These are phyloP conservation scores for Podotricha telesiphe DNA, from an alignment of 2,888 invertebrate genomes.

Conservation along the genomic window DNA sequence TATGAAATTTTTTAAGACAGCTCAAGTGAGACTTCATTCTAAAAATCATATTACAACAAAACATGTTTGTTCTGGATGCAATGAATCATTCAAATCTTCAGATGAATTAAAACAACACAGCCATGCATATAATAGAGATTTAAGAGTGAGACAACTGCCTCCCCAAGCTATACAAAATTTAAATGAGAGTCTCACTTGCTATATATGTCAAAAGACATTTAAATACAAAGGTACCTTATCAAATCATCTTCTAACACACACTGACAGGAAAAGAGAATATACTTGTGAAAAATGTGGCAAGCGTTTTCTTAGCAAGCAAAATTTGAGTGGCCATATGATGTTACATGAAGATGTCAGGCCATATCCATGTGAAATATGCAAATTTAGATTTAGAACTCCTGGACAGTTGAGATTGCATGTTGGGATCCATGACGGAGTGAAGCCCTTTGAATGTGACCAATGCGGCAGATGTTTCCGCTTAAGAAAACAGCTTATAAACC, in stretches of 20 bases:
- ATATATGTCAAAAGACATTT: conserved; percentile 62
- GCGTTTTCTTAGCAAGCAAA: conserved; percentile 58
- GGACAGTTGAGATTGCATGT: conserved; percentile 66
- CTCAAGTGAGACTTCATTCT: conserved; percentile 52
- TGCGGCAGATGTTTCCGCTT: conserved; percentile 82
- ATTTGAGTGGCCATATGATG: conserved; percentile 57
- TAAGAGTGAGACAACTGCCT: conserved; percentile 48
- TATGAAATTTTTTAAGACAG: conserved; percentile 50
- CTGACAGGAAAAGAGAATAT: conserved; percentile 64
- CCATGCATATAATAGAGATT: conserved; percentile 53
- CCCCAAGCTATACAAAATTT: conserved; percentile 41
- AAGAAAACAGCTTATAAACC: conserved; percentile 88
- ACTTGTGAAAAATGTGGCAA: conserved; percentile 70
- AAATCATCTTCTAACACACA: conserved; percentile 84
- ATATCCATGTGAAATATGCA: conserved; percentile 67
- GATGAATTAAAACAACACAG: conserved; percentile 58
- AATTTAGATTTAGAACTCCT: conserved; percentile 55
- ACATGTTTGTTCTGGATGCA: conserved; percentile 62
- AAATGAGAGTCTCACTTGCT: conserved; percentile 56
- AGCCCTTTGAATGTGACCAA: conserved; percentile 72
- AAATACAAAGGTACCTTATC: conserved; percentile 57
- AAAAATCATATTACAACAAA: conserved; percentile 50
- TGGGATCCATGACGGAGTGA: conserved; percentile 71
- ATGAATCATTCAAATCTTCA: conserved; percentile 52
- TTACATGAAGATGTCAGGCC: conserved; percentile 62